Evolutionary conservation across 2,797 vertebrate genomes (phyloP).

Genomic region (Xenopus petersii): DNA sequence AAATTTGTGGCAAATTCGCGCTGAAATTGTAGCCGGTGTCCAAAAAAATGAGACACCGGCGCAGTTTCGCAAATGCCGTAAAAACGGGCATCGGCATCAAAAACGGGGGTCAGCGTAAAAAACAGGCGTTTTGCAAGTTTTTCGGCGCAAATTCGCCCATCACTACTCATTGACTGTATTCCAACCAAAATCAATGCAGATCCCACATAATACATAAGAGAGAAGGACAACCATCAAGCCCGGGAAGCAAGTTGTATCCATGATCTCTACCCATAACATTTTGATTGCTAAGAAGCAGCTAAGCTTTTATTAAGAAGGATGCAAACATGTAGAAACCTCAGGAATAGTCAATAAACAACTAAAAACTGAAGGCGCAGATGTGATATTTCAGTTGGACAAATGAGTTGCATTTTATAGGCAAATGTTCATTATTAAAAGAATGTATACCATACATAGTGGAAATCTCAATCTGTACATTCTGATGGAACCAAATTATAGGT

Average conservation of each 20-base stretch:
- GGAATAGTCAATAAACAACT: slow-evolving; percentile 21
- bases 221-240: background rate
- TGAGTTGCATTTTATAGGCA: slow-evolving; percentile 2
- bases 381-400: slow-evolving; percentile 12
- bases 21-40: too few relatives aligned
- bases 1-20: too few relatives aligned
- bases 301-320: slow-evolving; percentile 10
- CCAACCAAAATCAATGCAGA: slow-evolving; percentile 25
- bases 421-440: slow-evolving; percentile 6
- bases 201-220: slow-evolving; percentile 2
- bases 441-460: slow-evolving; percentile 1
- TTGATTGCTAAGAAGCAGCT: slow-evolving; percentile 20
- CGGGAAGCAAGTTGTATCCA: background rate
- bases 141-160: too few relatives aligned
- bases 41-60: too few relatives aligned
- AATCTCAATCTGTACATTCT: slow-evolving; percentile 1
- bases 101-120: too few relatives aligned
- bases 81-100: too few relatives aligned
- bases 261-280: slow-evolving; percentile 22
- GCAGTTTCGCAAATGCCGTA: too few relatives aligned
- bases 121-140: too few relatives aligned
- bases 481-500: slow-evolving; percentile 19
- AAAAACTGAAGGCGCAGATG: background rate
- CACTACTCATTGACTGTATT: slow-evolving; percentile 8
- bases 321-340: background rate